phyloP scores from a whole-genome alignment of 2,888 invertebrate genomes.

The Tridacna crocea region DNA sequence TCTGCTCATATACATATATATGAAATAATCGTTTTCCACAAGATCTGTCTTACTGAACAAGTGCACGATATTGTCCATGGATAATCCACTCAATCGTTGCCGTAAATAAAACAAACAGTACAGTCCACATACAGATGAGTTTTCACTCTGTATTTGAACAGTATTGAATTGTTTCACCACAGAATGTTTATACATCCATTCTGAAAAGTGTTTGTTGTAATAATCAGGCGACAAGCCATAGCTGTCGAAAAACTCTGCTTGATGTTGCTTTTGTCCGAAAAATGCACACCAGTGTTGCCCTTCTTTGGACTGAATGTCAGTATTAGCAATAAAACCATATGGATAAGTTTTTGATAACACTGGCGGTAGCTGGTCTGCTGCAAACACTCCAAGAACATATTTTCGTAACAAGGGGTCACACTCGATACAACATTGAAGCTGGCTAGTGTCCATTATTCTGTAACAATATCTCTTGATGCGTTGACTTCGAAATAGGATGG shows the following conservation, averaged over 20 bases:
- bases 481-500: constrained; percentile 22
- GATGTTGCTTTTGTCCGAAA: too few relatives aligned
- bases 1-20: constrained; percentile 4
- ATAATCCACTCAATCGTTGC: neutral
- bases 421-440: constrained; percentile 30
- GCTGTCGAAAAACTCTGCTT: constrained; percentile 31
- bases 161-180: neutral
- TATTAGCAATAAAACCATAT: constrained; percentile 32
- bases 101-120: constrained; percentile 29
- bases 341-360: neutral
- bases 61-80: neutral
- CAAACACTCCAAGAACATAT: constrained; percentile 18
- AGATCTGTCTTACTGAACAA: neutral
- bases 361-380: constrained; percentile 33
- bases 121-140: constrained; percentile 27
- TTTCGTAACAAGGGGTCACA: constrained; percentile 20
- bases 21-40: constrained; percentile 23
- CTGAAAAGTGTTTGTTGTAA: constrained; percentile 4
- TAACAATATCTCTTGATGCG: constrained; percentile 18
- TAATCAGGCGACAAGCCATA: constrained; percentile 12
- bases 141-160: constrained; percentile 23
- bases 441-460: constrained; percentile 12
- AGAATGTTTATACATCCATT: constrained; percentile 8
- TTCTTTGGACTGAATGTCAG: constrained; percentile 11
- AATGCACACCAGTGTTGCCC: constrained; percentile 37